Base-by-base conservation (phyloP, 2,113 vertebrate species). In the Polypterus bichir region DNA sequence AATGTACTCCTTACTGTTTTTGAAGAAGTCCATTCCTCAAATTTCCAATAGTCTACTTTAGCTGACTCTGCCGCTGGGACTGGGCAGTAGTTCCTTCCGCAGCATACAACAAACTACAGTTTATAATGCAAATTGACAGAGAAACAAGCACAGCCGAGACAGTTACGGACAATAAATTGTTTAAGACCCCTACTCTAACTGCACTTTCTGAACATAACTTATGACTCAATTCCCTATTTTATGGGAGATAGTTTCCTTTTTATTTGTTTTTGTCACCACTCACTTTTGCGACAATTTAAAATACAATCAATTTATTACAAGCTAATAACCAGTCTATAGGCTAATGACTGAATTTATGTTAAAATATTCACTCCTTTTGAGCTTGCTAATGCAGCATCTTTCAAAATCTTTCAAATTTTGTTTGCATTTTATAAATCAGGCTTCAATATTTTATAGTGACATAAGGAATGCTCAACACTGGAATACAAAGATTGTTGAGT, bases 1-100 rank as follows among this genome's bases (percentile, higher is more conserved):
- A 27, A 27, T 27, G 27, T 27, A n/a, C 5, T 8, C 65, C 79
- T 75, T 78, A 95, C 93, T 84, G 89, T 89, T 80, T 90, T 89
- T 11, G 78, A 65, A 57, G 80, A 74, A 59, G 73, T 82, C 75
- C 73, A 69, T 74, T 94, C 89, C 72, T 90, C 86, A 59, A 79
- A 63, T 86, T 89, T 0, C 66, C 80, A 0, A 77, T 59, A 60
- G 73, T 60, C 74, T 74, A 81, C 27, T 71, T 87, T 61, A 69
- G 64, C 55, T 79, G 84, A 65, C 80, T 68, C 58, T 74, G 83
- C 54, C 81, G 72, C 58, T 89, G 85, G 1, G 73, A 65, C 65
- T 88, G 86, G 46, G 82, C 64, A 2, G 62, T 65, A 69, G 76
- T 84, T 91, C 89, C 71, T 87, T 79, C 92, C 97, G 79, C 57